These are phyloP conservation scores for Strongylocentrotus purpuratus DNA, from an alignment of 35 echinoderm and acorn worm genomes.

Conservation along the genomic window DNA sequence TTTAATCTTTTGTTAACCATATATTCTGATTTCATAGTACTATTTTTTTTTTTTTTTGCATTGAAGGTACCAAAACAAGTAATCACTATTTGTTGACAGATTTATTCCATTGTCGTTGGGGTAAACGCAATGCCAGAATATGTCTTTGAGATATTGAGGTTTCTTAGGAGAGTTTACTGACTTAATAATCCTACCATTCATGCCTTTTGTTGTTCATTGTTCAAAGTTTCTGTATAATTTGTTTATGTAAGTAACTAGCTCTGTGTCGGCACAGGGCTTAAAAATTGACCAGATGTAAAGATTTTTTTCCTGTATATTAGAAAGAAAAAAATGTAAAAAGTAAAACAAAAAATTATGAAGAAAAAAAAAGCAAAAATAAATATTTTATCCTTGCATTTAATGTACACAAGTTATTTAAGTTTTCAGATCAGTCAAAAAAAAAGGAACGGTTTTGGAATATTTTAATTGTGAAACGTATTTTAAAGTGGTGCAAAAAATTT, in stretches of 20 bases:
- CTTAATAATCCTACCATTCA: neutral
- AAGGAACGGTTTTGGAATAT: neutral
- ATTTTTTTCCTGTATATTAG: constrained; percentile 25
- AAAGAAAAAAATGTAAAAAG: neutral
- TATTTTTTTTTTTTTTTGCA: neutral
- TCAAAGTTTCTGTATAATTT: constrained; percentile 2
- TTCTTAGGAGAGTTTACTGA: neutral
- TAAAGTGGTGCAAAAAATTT: neutral
- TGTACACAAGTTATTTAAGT: constrained; percentile 23
- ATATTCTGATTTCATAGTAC: constrained; percentile 13
- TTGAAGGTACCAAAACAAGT: neutral
- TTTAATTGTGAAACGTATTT: constrained; percentile 1
- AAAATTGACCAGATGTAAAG: constrained; percentile 34
- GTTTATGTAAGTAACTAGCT: neutral
- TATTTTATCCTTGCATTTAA: constrained; percentile 24
- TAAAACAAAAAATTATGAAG: neutral
- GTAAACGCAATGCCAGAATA: neutral
- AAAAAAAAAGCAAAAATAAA: constrained; percentile 29
- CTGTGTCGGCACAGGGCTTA: neutral
- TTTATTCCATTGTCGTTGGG: neutral
- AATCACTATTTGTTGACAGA: neutral
- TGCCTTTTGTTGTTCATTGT: neutral
- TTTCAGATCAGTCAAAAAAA: neutral
- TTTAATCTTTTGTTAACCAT: neutral
- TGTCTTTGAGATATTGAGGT: neutral